Percentiles rank a stretch among this genome's conserved stretches.
Evolutionary conservation across 2,888 invertebrate species (phyloP).

Genomic region (Thecophora atra): DNA sequence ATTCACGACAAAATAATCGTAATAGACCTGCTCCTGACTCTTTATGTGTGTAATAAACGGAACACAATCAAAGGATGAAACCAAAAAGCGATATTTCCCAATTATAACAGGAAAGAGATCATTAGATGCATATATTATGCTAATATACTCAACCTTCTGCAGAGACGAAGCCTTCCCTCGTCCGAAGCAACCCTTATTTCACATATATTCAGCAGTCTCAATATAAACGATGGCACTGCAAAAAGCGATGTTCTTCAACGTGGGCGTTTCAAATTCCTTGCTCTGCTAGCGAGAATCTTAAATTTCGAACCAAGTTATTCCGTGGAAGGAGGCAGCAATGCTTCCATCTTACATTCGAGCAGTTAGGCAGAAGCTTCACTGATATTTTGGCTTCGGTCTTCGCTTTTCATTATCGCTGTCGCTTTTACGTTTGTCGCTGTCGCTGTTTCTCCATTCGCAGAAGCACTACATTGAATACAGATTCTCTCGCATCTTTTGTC

Average conservation of each 20-base stretch:
- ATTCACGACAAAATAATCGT: too few relatives aligned
- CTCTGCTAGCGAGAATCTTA: background rate
- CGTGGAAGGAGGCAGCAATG: background rate
- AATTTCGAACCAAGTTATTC: background rate
- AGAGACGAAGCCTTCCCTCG: background rate
- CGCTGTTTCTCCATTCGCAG: slow-evolving; percentile 52
- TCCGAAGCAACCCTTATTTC: too few relatives aligned
- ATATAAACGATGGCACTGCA: too few relatives aligned
- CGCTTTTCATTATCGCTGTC: slow-evolving; percentile 50
- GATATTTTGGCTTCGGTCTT: slow-evolving; percentile 61
- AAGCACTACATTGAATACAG: background rate
- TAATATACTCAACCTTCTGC: too few relatives aligned
- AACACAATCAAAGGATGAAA: too few relatives aligned
- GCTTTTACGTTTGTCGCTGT: slow-evolving; percentile 60
- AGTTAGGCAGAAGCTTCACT: slow-evolving; percentile 44
- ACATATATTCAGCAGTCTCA: too few relatives aligned
- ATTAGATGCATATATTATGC: too few relatives aligned
- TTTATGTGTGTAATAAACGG: too few relatives aligned
- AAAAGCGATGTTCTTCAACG: background rate
- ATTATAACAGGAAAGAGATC: too few relatives aligned
- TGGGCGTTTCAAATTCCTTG: background rate
- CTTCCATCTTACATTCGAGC: slow-evolving; percentile 14
- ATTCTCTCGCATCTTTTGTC: slow-evolving; percentile 22
- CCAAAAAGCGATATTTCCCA: too few relatives aligned
- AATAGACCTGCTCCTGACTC: too few relatives aligned